Conservation (phyloP, 2,888 invertebrate genomes). For the Pseudanteris insignis region DNA sequence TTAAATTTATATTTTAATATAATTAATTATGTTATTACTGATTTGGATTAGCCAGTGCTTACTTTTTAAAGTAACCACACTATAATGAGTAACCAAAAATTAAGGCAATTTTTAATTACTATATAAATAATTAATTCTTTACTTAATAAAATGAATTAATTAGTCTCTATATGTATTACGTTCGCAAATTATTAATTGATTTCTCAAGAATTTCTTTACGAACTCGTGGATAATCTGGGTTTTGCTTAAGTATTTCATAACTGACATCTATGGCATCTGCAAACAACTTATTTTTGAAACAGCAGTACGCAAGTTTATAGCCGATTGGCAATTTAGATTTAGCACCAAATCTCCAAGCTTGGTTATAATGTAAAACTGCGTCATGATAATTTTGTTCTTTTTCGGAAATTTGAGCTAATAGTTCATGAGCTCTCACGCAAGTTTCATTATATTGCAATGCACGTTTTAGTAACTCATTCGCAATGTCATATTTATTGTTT, state of each 20-base stretch:
- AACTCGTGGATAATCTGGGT: conserved; percentile 90
- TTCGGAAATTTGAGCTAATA: conserved; percentile 85
- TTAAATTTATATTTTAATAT: too few species aligned
- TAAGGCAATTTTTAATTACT: too few species aligned
- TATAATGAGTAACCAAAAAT: too few species aligned
- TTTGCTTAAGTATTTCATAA: conserved; percentile 80
- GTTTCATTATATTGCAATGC: conserved; percentile 86
- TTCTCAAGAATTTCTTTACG: conserved; percentile 94
- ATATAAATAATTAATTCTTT: too few species aligned
- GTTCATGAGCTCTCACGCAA: conserved; percentile 90
- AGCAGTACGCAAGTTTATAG: conserved; percentile 91
- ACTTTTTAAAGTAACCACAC: too few species aligned
- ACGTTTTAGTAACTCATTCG: conserved; percentile 81
- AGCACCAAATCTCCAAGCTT: conserved; percentile 87
- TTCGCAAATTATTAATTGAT: conserved; percentile 78
- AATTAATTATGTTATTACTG: too few species aligned
- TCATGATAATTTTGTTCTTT: conserved; percentile 91
- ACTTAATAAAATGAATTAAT: too few species aligned
- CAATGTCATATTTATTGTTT: conserved; percentile 85
- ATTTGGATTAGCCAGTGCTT: too few species aligned
- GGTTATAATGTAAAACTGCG: conserved; percentile 83
- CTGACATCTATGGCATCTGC: conserved; percentile 94
- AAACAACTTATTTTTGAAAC: conserved; percentile 86
- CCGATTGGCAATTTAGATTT: conserved; percentile 86
- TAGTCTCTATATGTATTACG: conserved; percentile 63